Percentiles rank a stretch among this genome's conserved stretches.
phyloP scores from a whole-genome alignment of 2,888 invertebrate species.

The Microctonus hyperodae region DNA sequence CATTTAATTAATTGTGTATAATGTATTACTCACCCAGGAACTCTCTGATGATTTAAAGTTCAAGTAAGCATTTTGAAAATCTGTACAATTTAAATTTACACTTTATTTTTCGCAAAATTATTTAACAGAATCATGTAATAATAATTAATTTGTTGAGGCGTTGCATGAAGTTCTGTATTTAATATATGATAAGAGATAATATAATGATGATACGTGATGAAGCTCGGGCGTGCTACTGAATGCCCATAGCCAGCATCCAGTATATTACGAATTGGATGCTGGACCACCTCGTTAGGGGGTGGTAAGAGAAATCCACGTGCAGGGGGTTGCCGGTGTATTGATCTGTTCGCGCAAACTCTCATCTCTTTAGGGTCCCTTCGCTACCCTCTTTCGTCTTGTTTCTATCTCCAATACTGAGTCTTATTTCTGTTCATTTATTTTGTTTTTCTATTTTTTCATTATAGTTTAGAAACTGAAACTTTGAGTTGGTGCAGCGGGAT shows the following conservation, averaged over 20 bases:
- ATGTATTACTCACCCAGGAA: not conserved
- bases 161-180: not conserved
- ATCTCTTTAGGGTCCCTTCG: constrained; percentile 36
- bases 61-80: not conserved
- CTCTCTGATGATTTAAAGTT: not conserved
- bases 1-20: too few species aligned
- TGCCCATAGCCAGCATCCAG: constrained; percentile 28
- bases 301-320: constrained; percentile 51
- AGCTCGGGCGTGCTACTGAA: constrained; percentile 32
- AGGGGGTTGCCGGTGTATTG: constrained; percentile 52
- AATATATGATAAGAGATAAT: not conserved
- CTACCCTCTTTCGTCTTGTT: constrained; percentile 15
- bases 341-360: constrained; percentile 58
- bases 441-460: not conserved
- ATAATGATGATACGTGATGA: constrained; percentile 26
- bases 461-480: not conserved
- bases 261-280: constrained; percentile 33
- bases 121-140: not conserved
- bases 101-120: not conserved
- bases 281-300: constrained; percentile 36
- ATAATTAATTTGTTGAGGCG: not conserved
- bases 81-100: not conserved
- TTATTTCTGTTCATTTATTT: constrained; percentile 5
- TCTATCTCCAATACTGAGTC: not conserved
- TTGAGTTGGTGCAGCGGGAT: not conserved